Evolutionary conservation across 2,113 vertebrate genomes (phyloP).

Genomic region (Tauraco erythrolophus): DNA sequence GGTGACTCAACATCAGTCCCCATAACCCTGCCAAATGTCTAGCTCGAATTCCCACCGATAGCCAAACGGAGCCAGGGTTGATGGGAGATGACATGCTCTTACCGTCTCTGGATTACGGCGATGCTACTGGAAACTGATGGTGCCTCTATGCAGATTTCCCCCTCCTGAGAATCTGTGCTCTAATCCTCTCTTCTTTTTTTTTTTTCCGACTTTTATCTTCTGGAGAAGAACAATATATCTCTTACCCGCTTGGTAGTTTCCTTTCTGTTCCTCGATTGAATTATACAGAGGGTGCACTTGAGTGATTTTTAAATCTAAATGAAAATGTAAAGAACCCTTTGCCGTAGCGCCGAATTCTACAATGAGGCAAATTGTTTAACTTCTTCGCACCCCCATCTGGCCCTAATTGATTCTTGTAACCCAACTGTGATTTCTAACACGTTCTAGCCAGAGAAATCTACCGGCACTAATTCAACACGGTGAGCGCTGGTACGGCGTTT

Average conservation of each 20-base stretch:
- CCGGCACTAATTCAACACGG: slow-evolving; percentile 76
- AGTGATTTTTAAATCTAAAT: slow-evolving; percentile 78
- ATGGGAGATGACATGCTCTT: background rate
- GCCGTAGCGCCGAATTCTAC: slow-evolving; percentile 4
- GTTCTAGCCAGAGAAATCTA: slow-evolving; percentile 75
- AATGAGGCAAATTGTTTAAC: slow-evolving; percentile 74
- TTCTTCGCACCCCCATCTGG: slow-evolving; percentile 66
- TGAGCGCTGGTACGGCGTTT: slow-evolving; percentile 57
- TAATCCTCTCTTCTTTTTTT: background rate
- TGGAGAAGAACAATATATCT: slow-evolving; percentile 36
- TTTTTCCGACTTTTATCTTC: background rate
- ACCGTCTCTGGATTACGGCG: background rate
- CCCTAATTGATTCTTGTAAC: slow-evolving; percentile 79
- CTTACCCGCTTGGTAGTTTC: slow-evolving; percentile 53
- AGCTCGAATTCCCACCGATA: background rate
- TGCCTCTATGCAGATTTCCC: background rate
- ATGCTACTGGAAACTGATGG: background rate
- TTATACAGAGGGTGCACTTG: slow-evolving; percentile 73
- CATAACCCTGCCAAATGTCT: background rate
- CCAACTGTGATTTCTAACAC: slow-evolving; percentile 74
- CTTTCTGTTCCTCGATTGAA: slow-evolving; percentile 64
- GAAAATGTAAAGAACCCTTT: slow-evolving; percentile 69
- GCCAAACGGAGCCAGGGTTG: background rate
- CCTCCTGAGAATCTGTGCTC: background rate
- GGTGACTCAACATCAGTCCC: background rate